Evolutionary conservation across 2,888 invertebrate genomes (phyloP), one percentile per base, ranked within the genome.

Genomic region (Ectropis crepuscularia): DNA sequence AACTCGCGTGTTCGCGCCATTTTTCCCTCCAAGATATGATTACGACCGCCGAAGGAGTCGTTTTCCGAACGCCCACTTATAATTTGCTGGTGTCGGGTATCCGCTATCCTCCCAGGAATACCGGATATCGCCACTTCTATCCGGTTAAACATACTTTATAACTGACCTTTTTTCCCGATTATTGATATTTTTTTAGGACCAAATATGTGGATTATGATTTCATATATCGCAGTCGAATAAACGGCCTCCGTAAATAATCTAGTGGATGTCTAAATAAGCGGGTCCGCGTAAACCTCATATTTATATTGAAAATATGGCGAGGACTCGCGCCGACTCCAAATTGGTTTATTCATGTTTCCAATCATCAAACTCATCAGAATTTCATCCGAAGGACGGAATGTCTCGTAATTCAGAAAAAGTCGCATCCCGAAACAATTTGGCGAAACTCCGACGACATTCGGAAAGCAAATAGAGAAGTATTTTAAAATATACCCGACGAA

Each of bases 11-110:
- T 80, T 74, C 80, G 71, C 78, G 78, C 85, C 82, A 87, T 87
- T 90, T 89, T 89, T 89, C 86, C 79, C 79, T 79, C 74, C 79
- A 81, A 86, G 88, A 88, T 89, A 88, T 89, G 85, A 87, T 88
- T 84, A 90, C 83, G 87, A 78, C 82, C 86, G 88, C 83, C 91
- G 65, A 75, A 88, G 91, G 91, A 88, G 88, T 79, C 85, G 85
- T 91, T 89, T 79, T 76, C 83, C 73, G 78, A 75, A 80, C 84
- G 80, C 81, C 82, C 82, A 81, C 84, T 86, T 88, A 88, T 90
- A 89, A 88, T 89, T 89, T 84, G 88, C 83, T 81, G 80, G 76
- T 76, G 77, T 78, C 77, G 74, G 77, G 83, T 84, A 82, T 83
- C 83, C 79, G 81, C 79, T 78, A 82, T 76, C 77, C 85, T 79